phyloP scores from a whole-genome alignment of 2,797 vertebrate species.

The Neomorphus geoffroyi region DNA sequence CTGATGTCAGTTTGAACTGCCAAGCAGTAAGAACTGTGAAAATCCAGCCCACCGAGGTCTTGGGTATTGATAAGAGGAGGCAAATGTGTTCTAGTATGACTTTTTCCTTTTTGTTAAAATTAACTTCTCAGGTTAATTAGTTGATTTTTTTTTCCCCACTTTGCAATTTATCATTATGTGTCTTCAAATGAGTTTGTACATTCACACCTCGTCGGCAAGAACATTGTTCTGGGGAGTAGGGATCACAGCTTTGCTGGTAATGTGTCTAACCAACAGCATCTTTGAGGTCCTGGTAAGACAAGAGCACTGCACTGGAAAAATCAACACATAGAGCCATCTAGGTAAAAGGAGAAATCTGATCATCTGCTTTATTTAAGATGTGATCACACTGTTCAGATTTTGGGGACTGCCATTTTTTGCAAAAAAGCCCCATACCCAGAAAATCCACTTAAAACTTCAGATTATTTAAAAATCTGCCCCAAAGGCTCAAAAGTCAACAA shows the following conservation, averaged over 20 bases:
- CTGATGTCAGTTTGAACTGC: not conserved
- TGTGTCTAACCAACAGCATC: not conserved
- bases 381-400: not conserved
- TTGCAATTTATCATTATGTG: not conserved
- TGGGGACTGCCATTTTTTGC: not conserved
- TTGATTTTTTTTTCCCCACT: accelerated
- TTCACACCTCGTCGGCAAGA: constrained; percentile 8
- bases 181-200: not conserved
- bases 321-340: not conserved
- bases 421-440: not conserved
- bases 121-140: not conserved
- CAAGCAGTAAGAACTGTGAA: not conserved
- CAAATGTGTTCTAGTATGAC: accelerated
- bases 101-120: not conserved
- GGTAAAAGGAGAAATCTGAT: not conserved
- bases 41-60: accelerated
- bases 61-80: not conserved
- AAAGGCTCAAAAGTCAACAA: not conserved
- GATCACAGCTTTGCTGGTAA: not conserved
- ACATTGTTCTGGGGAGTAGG: not conserved
- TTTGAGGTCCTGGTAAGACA: not conserved
- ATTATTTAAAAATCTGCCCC: not conserved
- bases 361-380: not conserved
- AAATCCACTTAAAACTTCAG: not conserved
- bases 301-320: not conserved